Conservation (phyloP, 2,113 vertebrate species). For the Ovis aries region ARS-UI_Ramb_v3.0 NC_056055.1:156442001-156442500, state of each 20-base stretch:
- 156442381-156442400: neutral
- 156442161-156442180: neutral
- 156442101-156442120: neutral
- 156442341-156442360: neutral
- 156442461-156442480: neutral
- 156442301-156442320: neutral
- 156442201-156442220: neutral
- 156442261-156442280: neutral
- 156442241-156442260: neutral
- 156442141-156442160: neutral
- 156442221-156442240: neutral
- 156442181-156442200: neutral
- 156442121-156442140: neutral
- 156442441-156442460: neutral
- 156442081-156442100: neutral
- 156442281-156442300: neutral
- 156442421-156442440: neutral
- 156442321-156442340: neutral
- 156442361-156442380: neutral
- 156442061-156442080: neutral
- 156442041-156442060: neutral
- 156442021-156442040: neutral
- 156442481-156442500: rapidly evolving
- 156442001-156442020: neutral
- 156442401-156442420: neutral